Conservation (phyloP, 1,140 invertebrate genomes). For the Muscidifurax raptorellus region DNA sequence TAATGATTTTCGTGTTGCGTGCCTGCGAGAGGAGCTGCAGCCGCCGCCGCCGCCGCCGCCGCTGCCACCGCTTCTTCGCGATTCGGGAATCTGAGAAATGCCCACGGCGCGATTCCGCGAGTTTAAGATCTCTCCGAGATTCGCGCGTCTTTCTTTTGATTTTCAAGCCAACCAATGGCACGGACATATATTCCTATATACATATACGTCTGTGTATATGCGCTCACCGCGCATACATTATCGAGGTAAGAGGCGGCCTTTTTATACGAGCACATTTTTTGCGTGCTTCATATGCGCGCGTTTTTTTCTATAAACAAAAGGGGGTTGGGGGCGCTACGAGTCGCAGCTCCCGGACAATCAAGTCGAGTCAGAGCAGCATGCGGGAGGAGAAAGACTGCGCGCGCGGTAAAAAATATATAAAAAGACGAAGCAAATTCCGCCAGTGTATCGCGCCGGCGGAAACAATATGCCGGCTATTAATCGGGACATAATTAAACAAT, state of each 20-base stretch:
- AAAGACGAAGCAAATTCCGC: slow-evolving; percentile 31
- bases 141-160: slow-evolving; percentile 24
- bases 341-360: slow-evolving; percentile 20
- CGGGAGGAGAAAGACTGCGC: no score
- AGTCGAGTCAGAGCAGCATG: background rate
- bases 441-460: background rate
- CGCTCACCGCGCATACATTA: slow-evolving; percentile 39
- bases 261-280: slow-evolving; percentile 37
- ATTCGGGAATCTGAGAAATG: slow-evolving; percentile 50
- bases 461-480: slow-evolving; percentile 52
- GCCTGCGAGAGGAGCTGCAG: background rate
- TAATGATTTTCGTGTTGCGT: slow-evolving; percentile 48
- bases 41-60: background rate
- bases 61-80: background rate
- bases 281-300: slow-evolving; percentile 32
- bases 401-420: background rate
- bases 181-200: background rate
- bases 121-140: slow-evolving; percentile 46
- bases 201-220: background rate
- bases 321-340: slow-evolving; percentile 21
- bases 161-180: background rate
- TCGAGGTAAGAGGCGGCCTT: background rate
- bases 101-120: slow-evolving; percentile 26
- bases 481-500: slow-evolving; percentile 51
- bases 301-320: slow-evolving; percentile 37